These are phyloP conservation scores for Eublepharis macularius DNA, from an alignment of 2,113 vertebrate species.

Conservation along the genomic window DNA sequence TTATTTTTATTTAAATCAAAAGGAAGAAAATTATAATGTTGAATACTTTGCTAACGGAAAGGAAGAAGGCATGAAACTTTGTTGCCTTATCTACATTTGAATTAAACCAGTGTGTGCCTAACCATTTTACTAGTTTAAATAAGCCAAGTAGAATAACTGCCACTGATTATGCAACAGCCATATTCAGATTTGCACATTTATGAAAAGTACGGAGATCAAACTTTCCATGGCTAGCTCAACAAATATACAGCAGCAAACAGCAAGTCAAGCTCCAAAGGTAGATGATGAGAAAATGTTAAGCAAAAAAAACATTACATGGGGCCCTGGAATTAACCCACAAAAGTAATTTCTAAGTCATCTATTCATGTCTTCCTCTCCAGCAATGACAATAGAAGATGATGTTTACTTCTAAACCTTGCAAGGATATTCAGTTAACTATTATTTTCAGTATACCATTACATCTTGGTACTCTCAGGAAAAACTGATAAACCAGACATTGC, in stretches of 20 bases:
- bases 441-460: neutral
- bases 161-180: neutral
- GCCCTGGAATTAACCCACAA: neutral
- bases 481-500: neutral
- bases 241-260: neutral
- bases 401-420: neutral
- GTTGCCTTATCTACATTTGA: neutral
- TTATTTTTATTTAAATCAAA: too few relatives aligned
- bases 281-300: neutral
- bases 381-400: neutral
- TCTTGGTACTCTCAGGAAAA: neutral
- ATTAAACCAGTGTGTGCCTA: neutral
- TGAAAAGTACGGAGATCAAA: neutral
- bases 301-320: neutral
- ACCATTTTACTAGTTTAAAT: neutral
- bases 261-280: neutral
- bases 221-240: neutral
- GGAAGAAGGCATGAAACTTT: neutral
- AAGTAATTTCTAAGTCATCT: neutral
- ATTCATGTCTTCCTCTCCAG: neutral
- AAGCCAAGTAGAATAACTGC: neutral
- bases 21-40: neutral
- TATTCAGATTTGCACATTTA: neutral
- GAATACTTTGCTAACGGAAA: neutral
- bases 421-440: neutral